These are phyloP conservation scores for Taphrorychus bicolor DNA, from an alignment of 2,888 invertebrate species.

Conservation along the genomic window DNA sequence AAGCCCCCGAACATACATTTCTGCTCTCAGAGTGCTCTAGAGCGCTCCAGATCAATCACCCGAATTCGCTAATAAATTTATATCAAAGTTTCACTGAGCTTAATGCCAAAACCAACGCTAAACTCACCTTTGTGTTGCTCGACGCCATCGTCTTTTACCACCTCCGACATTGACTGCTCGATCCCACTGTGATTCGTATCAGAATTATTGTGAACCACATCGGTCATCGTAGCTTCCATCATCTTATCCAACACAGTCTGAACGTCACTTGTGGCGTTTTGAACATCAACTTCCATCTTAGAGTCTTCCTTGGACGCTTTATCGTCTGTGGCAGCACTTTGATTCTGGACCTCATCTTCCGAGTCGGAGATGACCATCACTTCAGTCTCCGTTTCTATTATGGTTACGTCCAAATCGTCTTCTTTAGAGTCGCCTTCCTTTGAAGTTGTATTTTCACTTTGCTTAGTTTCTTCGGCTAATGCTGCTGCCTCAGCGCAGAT, in stretches of 20 bases:
- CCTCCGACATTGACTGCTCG: slow-evolving; percentile 35
- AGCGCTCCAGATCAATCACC: too few species aligned
- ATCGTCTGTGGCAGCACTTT: too few species aligned
- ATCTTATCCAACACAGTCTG: slow-evolving; percentile 58
- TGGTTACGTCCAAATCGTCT: slow-evolving; percentile 16
- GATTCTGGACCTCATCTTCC: slow-evolving; percentile 21
- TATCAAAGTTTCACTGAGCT: too few species aligned
- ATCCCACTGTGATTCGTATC: slow-evolving; percentile 54
- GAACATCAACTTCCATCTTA: slow-evolving; percentile 20
- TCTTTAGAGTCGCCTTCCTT: slow-evolving; percentile 50
- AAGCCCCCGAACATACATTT: too few species aligned
- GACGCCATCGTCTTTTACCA: not conserved
- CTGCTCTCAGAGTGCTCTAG: too few species aligned
- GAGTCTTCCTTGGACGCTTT: slow-evolving; percentile 17
- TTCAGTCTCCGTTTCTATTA: slow-evolving; percentile 27
- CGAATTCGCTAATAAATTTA: too few species aligned
- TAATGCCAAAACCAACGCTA: too few species aligned
- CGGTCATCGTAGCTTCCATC: slow-evolving; percentile 61
- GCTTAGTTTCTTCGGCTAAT: not conserved
- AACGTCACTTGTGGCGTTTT: slow-evolving; percentile 23
- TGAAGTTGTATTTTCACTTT: slow-evolving; percentile 37
- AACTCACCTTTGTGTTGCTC: not conserved
- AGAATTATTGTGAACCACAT: slow-evolving; percentile 47
- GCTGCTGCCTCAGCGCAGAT: not conserved
- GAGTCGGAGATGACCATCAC: slow-evolving; percentile 28